phyloP scores from a whole-genome alignment of 2,113 vertebrate genomes.

The western clawed frog (Xenopus tropicalis) region DNA sequence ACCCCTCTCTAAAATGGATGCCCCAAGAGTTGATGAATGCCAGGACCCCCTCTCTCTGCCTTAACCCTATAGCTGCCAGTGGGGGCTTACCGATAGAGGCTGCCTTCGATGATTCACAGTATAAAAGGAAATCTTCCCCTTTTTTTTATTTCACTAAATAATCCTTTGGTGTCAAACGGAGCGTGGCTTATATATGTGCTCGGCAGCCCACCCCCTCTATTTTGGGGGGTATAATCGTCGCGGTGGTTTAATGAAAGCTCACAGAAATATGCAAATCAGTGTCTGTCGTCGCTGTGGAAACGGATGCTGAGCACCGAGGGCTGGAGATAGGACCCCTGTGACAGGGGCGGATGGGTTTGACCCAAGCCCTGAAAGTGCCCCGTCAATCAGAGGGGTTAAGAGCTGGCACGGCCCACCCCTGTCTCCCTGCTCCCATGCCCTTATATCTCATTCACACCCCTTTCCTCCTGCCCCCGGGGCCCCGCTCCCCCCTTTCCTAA shows the following conservation, averaged over 20 bases:
- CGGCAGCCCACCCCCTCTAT: not conserved
- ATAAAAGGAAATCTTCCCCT: no score
- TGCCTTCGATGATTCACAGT: no score
- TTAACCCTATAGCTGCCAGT: no score
- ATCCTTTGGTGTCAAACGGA: no score
- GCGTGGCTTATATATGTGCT: not conserved
- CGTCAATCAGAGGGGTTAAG: slow-evolving; percentile 6
- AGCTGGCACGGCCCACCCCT: not conserved
- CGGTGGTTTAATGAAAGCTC: slow-evolving; percentile 2
- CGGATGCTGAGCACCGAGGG: not conserved
- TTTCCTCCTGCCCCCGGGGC: not conserved
- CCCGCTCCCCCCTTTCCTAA: not conserved
- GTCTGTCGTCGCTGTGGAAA: slow-evolving; percentile 12
- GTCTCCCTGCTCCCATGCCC: not conserved
- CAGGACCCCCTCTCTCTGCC: not conserved
- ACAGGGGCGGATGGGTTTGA: slow-evolving; percentile 13
- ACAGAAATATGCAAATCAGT: slow-evolving; percentile 2
- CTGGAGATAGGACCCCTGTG: not conserved
- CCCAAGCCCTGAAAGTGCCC: not conserved
- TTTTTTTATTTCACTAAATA: no score
- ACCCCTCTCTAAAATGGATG: no score
- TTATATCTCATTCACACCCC: not conserved
- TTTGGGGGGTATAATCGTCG: slow-evolving; percentile 11
- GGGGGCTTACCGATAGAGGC: no score
- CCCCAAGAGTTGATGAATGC: no score